Conservation (phyloP, 2,888 invertebrate genomes). For the Molorchus minor region DNA sequence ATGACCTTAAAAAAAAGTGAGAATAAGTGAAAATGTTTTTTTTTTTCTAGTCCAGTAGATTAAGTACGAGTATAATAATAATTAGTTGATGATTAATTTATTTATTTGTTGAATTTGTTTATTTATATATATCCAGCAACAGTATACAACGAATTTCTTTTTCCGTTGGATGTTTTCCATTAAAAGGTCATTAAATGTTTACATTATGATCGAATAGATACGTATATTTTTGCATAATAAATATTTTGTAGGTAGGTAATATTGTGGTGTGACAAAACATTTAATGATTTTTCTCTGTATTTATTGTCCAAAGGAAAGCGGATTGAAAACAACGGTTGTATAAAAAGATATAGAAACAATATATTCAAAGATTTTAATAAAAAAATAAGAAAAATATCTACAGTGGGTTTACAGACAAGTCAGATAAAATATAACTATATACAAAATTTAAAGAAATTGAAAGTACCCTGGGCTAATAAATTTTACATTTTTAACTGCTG, state of each 20-base stretch:
- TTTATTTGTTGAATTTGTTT: conserved; percentile 24
- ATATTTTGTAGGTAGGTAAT: conserved; percentile 31
- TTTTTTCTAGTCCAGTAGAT: conserved; percentile 8
- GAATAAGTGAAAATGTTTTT: conserved; percentile 29
- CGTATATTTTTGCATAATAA: conserved; percentile 37
- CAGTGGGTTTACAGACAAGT: no score
- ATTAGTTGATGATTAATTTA: conserved; percentile 25
- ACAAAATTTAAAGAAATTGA: no score
- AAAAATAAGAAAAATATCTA: no score
- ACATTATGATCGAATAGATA: conserved; percentile 28
- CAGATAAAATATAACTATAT: no score
- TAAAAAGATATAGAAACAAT: no score
- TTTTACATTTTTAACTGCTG: no score
- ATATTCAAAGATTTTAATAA: no score
- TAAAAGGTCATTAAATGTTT: conserved; percentile 37
- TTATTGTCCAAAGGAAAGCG: conserved; percentile 18
- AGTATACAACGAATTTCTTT: conserved; percentile 53
- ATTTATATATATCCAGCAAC: conserved; percentile 38
- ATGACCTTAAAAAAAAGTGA: conserved; percentile 42
- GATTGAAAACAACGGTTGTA: no score
- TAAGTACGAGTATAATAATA: no score
- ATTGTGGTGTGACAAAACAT: conserved; percentile 21
- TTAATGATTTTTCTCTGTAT: conserved; percentile 33
- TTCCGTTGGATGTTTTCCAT: conserved; percentile 8
- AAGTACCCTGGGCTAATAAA: no score